Evolutionary conservation across 2,797 vertebrate species (phyloP).

Genomic region (Anisognathus igniventris): DNA sequence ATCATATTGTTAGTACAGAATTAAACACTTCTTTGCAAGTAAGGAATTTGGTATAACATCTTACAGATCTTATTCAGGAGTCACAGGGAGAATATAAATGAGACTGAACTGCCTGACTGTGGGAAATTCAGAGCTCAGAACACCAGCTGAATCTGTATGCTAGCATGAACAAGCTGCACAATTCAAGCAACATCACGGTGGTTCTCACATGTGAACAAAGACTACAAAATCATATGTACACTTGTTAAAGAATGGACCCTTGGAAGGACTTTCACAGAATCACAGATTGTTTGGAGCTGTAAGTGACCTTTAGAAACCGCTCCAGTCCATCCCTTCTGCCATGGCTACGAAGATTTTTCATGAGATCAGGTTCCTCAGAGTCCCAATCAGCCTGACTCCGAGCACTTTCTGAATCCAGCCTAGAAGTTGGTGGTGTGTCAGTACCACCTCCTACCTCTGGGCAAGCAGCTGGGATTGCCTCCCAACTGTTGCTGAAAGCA

Average conservation of each 20-base stretch:
- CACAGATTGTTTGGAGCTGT: background rate
- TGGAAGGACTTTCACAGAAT: background rate
- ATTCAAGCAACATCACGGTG: background rate
- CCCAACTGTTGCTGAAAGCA: background rate
- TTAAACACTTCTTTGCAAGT: background rate
- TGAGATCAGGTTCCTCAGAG: background rate
- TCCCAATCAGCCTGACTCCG: background rate
- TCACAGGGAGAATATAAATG: background rate
- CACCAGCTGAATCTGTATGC: background rate
- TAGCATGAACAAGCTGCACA: background rate
- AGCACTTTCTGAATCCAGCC: background rate
- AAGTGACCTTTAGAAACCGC: background rate
- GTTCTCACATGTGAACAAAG: fast-evolving
- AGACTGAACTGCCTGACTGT: background rate
- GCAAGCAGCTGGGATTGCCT: background rate
- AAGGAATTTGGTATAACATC: background rate
- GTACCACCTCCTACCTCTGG: background rate
- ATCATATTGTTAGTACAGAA: background rate
- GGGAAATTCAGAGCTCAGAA: background rate
- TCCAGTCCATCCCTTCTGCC: background rate
- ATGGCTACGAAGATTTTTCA: background rate
- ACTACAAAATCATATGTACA: background rate
- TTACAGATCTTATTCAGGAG: background rate
- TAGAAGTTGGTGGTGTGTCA: background rate
- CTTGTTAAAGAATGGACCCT: background rate